phyloP scores from a whole-genome alignment of 2,888 invertebrate species.

The Lochmaea crataegi region DNA sequence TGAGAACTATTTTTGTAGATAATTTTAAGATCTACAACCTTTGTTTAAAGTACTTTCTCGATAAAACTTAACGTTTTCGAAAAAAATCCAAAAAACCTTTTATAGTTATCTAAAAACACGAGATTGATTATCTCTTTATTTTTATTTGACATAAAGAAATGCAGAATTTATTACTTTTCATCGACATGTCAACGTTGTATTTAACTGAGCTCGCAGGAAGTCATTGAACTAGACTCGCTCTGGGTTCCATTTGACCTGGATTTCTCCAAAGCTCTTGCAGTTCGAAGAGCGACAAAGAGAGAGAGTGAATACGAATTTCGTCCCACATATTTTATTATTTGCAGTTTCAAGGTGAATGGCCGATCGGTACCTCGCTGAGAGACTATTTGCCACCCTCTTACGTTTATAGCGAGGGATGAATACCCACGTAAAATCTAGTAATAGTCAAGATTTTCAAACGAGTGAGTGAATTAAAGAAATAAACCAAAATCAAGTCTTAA shows the following conservation, averaged over 20 bases:
- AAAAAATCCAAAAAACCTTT: too few relatives aligned
- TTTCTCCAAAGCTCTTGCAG: slow-evolving; percentile 41
- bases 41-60: too few relatives aligned
- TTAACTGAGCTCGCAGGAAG: slow-evolving; percentile 50
- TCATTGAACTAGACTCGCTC: slow-evolving; percentile 57
- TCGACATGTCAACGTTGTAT: slow-evolving; percentile 35
- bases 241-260: slow-evolving; percentile 56
- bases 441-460: too few relatives aligned
- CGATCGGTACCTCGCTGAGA: slow-evolving; percentile 36
- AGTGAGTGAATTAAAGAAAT: too few relatives aligned
- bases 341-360: slow-evolving; percentile 59
- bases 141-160: background rate
- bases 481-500: too few relatives aligned
- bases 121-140: too few relatives aligned
- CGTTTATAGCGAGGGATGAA: slow-evolving; percentile 4
- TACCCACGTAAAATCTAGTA: too few relatives aligned
- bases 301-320: slow-evolving; percentile 40
- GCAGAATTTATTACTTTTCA: slow-evolving; percentile 48
- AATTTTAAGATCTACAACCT: too few relatives aligned
- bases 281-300: slow-evolving; percentile 6
- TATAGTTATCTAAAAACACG: too few relatives aligned
- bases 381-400: slow-evolving; percentile 24
- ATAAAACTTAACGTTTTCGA: too few relatives aligned
- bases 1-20: too few relatives aligned
- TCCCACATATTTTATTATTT: slow-evolving; percentile 36